Evolutionary conservation across 2,797 vertebrate species (phyloP), one percentile per base, ranked within the genome.

Genomic region (Cuculus canorus): DNA sequence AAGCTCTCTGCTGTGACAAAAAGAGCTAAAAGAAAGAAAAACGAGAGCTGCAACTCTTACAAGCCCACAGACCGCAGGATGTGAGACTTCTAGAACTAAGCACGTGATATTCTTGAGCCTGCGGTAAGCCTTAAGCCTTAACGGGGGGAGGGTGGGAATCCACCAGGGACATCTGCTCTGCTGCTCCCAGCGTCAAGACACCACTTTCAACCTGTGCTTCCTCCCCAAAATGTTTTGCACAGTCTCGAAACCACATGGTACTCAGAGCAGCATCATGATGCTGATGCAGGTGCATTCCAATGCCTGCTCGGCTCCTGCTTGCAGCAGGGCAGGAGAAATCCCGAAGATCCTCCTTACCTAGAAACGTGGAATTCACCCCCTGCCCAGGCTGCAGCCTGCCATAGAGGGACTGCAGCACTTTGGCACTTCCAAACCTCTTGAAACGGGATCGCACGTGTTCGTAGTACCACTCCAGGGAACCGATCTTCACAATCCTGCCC

Each of bases 401-500:
- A 7, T 95, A 98, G 60, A 99, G 98, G 5, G 98, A 99, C 27
- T 97, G 98, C 97, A 99, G 98, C 86, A 99, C 99, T 71, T 99
- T 99, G 95, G 98, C 99, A 0, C 99, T 99, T 77, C 99, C 99
- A 18, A 99, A 99, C 9, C 97, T 97, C 96, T 99, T 99, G 97
- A 99, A 99, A 21, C 98, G 99, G 39, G 98, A 96, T 1, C 98
- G 97, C 48, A 99, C 97, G 0, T 98, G 99, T 43, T 98, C 97
- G 2, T 99, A 98, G 97, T 98, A 99, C 99, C 99, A 99, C 70
- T 99, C 98, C 96, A 99, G 95, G 5, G 99, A 99, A 17, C 99
- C 98, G 0, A 98, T 98, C 98, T 98, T 99, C 82, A 99, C 98
- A 0, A 99, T 98, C 95, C 99, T 99, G 97, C 32, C 10, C 86